Evolutionary conservation across 2,888 invertebrate genomes (phyloP).

Genomic region (Biston betularia): DNA sequence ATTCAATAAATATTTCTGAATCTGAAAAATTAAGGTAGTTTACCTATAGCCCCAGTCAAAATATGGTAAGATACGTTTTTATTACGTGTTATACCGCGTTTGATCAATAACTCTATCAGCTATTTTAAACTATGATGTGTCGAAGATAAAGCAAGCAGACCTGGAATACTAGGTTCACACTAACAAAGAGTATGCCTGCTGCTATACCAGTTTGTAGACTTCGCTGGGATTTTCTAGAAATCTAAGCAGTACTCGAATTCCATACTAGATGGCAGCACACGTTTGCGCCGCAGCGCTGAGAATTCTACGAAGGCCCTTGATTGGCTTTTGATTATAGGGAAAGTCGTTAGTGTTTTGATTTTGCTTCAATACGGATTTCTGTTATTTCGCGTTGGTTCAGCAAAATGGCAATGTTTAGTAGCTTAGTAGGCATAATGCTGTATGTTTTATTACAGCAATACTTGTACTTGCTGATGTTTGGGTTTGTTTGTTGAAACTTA

Average conservation of each 20-base stretch:
- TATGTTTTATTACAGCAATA: slow-evolving; percentile 4
- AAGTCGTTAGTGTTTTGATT: slow-evolving; percentile 40
- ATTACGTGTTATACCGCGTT: too few relatives aligned
- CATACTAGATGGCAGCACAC: slow-evolving; percentile 48
- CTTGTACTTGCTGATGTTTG: background rate
- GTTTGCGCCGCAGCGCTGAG: slow-evolving; percentile 25
- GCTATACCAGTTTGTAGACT: background rate
- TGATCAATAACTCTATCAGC: too few relatives aligned
- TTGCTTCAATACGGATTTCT: slow-evolving; percentile 20
- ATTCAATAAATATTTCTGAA: too few relatives aligned
- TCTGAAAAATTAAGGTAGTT: too few relatives aligned
- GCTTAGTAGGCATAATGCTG: slow-evolving; percentile 25
- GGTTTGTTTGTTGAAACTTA: slow-evolving; percentile 1
- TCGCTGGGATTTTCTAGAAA: background rate
- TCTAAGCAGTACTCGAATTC: too few relatives aligned
- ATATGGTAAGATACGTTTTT: too few relatives aligned
- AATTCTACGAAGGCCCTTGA: slow-evolving; percentile 44
- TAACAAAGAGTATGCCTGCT: too few relatives aligned
- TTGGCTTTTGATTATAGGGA: slow-evolving; percentile 50
- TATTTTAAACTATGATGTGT: too few relatives aligned
- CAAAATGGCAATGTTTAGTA: slow-evolving; percentile 25
- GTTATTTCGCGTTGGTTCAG: slow-evolving; percentile 18
- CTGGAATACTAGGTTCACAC: too few relatives aligned
- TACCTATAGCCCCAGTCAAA: too few relatives aligned
- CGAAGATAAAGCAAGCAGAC: too few relatives aligned